Evolutionary conservation across 2,797 vertebrate genomes (phyloP).

Genomic region (Alcedo atthis): DNA sequence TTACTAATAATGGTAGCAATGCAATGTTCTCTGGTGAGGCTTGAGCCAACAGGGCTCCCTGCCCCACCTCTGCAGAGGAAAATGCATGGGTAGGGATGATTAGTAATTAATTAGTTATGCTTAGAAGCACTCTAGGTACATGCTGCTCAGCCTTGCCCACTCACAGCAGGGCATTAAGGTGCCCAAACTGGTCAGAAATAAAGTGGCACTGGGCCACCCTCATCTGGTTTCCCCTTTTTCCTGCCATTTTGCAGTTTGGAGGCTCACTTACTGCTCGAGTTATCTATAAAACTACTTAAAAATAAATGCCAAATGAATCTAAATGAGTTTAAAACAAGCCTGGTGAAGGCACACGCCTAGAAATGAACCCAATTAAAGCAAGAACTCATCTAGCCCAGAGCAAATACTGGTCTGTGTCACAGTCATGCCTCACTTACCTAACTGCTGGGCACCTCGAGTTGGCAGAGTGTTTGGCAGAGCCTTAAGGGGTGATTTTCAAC

Average conservation of each 20-base stretch:
- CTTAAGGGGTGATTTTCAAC: neutral
- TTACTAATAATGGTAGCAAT: neutral
- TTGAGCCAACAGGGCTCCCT: neutral
- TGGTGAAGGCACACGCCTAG: neutral
- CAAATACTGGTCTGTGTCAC: neutral
- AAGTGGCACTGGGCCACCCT: neutral
- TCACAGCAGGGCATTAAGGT: neutral
- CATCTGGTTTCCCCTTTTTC: neutral
- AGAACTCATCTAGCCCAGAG: neutral
- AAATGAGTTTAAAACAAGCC: neutral
- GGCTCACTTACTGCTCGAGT: neutral
- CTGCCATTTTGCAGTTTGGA: neutral
- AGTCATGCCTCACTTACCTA: neutral
- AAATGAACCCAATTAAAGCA: neutral
- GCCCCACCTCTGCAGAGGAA: neutral
- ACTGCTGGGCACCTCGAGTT: neutral
- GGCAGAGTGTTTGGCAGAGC: neutral
- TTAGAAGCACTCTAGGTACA: neutral
- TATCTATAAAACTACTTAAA: neutral
- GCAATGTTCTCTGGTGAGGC: neutral
- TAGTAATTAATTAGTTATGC: neutral
- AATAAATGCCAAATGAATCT: neutral
- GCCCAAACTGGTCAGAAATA: neutral
- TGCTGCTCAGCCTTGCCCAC: neutral
- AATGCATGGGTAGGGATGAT: neutral